These are phyloP conservation scores for Cyclopterus lumpus DNA, from an alignment of 2,797 vertebrate species.

Conservation along the genomic window DNA sequence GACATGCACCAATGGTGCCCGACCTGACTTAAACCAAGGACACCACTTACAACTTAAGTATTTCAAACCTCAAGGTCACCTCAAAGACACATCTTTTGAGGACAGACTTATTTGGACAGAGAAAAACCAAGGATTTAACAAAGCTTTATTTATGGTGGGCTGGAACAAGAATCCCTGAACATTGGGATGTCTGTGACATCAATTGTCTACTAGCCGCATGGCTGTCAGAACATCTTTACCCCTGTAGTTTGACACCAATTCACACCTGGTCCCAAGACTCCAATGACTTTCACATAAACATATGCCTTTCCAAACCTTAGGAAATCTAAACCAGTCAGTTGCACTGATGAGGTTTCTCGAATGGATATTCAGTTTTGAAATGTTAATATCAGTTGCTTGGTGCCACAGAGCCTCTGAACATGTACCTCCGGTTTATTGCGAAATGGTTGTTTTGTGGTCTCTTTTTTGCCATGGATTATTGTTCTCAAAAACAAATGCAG, in stretches of 20 bases:
- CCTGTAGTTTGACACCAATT: constrained; percentile 31
- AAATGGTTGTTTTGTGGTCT: neutral
- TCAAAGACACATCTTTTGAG: neutral
- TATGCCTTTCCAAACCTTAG: constrained; percentile 20
- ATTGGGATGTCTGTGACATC: neutral
- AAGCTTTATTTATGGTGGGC: constrained; percentile 10
- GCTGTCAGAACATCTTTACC: constrained; percentile 32
- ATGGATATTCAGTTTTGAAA: constrained; percentile 3
- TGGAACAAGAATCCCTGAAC: constrained; percentile 15
- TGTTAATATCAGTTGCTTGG: neutral
- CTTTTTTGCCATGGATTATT: neutral
- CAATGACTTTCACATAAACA: constrained; percentile 39
- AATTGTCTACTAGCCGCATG: constrained; percentile 21
- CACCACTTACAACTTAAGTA: neutral
- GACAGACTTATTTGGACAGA: neutral
- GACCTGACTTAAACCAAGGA: neutral
- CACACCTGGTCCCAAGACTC: constrained; percentile 21
- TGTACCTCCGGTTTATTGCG: neutral
- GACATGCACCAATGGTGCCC: neutral
- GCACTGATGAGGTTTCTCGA: neutral
- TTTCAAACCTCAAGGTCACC: neutral
- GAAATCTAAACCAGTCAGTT: constrained; percentile 3
- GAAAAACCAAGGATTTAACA: constrained; percentile 8
- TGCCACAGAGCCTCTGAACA: neutral
- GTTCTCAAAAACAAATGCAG: constrained; percentile 3